Conservation (phyloP, 2,113 vertebrate genomes). For the Phycodurus eques region DNA sequence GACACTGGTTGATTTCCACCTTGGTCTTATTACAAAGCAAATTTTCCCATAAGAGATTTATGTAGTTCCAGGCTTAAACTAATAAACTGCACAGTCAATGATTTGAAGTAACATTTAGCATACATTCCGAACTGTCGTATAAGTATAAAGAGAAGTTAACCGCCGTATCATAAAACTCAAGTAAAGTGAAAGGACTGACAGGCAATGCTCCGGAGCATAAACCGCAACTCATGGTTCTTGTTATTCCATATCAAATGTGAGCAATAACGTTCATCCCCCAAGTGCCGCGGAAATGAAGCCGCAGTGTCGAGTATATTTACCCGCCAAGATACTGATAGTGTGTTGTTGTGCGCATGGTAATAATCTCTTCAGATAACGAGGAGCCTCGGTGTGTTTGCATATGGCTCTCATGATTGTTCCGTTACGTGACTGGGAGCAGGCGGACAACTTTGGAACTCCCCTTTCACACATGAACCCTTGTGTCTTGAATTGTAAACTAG, state of each 20-base stretch:
- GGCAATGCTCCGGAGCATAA: too few species aligned
- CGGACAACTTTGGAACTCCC: slow-evolving; percentile 46
- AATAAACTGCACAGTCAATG: too few species aligned
- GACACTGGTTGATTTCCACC: too few species aligned
- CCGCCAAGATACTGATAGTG: slow-evolving; percentile 46
- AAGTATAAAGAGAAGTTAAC: too few species aligned
- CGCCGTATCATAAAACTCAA: too few species aligned
- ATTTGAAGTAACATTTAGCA: too few species aligned
- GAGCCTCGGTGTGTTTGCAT: slow-evolving; percentile 38
- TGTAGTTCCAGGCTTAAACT: too few species aligned
- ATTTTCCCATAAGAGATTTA: too few species aligned
- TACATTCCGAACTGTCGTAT: too few species aligned
- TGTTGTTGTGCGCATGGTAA: slow-evolving; percentile 23
- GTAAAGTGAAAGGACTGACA: not conserved
- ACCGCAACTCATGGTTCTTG: not conserved
- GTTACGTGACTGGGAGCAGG: slow-evolving; percentile 46
- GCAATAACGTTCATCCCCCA: slow-evolving; percentile 13
- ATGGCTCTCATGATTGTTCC: slow-evolving; percentile 54
- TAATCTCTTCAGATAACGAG: slow-evolving; percentile 53
- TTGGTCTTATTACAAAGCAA: too few species aligned
- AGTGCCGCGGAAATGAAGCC: slow-evolving; percentile 41
- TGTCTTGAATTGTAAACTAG: slow-evolving; percentile 12
- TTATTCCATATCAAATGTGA: slow-evolving; percentile 12
- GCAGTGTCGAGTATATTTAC: slow-evolving; percentile 45
- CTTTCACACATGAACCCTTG: slow-evolving; percentile 34